Evolutionary conservation across 2,888 invertebrate genomes (phyloP).

Genomic region (Eupsilia transversa): DNA sequence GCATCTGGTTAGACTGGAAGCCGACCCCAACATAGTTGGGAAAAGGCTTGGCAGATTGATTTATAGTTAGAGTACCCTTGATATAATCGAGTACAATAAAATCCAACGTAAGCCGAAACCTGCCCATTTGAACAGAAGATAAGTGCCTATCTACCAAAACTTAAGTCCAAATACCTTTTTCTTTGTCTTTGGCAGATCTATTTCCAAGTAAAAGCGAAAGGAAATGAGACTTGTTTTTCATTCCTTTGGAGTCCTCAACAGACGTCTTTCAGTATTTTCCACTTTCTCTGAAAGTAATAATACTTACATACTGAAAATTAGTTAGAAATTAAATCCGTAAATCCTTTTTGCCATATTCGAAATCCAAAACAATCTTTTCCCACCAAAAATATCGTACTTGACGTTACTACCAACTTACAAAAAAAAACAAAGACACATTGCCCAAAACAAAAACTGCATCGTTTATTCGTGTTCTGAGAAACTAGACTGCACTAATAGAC

Average conservation of each 20-base stretch:
- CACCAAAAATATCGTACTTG: neutral
- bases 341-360: neutral
- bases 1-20: too few species aligned
- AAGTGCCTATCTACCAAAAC: neutral
- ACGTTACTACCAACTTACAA: neutral
- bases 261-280: neutral
- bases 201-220: neutral
- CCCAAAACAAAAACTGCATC: slow-evolving; percentile 25
- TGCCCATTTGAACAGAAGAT: neutral
- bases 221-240: neutral
- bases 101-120: neutral
- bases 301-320: neutral
- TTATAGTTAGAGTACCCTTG: too few species aligned
- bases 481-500: slow-evolving; percentile 57
- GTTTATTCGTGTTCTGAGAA: slow-evolving; percentile 45
- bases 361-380: neutral
- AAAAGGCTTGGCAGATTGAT: too few species aligned
- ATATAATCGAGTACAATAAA: neutral
- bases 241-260: neutral
- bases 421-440: neutral
- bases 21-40: too few species aligned
- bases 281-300: neutral
- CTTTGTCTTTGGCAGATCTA: slow-evolving; percentile 1
- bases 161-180: neutral
- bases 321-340: neutral